Evolutionary conservation across 2,113 vertebrate species (phyloP), one percentile per base, ranked within the genome.

Genomic region (Aythya baeri): DNA sequence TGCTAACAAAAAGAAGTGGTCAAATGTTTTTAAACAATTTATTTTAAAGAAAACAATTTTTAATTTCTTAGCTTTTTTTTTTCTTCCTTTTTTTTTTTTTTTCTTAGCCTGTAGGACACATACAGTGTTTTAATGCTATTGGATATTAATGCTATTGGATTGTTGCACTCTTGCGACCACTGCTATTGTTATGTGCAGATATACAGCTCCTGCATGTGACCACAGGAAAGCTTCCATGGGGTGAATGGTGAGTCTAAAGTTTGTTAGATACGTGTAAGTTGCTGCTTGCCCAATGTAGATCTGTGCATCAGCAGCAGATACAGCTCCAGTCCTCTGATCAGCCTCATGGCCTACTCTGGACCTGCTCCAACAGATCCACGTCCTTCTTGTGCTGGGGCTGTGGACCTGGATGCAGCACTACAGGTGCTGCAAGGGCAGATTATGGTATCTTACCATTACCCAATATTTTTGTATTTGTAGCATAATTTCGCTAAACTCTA

Each of bases 281-380:
- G 44, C 0, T 3, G 13, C 32, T 29, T 5, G 0, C 5, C 21
- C 2, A 1, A 9, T 34, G 4, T 2, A 1, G 26, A 7, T 55
- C 31, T 43, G 18, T 4, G 2, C 0, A 0, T 52, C 70, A 70
- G 27, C 78, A 76, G 61, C 75, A 75, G 57, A 29, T 21, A 3
- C 21, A 49, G 22, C 49, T 23, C 49, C 49, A 50, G 49, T 22
- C 49, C 49, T 50, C 49, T 25, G 49, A 50, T 7, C 49, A 50
- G 23, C 49, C 49, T 50, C 49, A 6, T 50, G 49, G 49, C 49
- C 49, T 50, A 22, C 49, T 22, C 49, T 50, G 49, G 49, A 50
- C 49, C 22, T 13, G 49, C 22, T 50, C 49, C 23, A 50, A 25
- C 22, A 25, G 22, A 23, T 22, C 22, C 49, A 50, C 22, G 20